Base-by-base conservation (phyloP, 2,797 vertebrate genomes). In the Anguilla anguilla region DNA sequence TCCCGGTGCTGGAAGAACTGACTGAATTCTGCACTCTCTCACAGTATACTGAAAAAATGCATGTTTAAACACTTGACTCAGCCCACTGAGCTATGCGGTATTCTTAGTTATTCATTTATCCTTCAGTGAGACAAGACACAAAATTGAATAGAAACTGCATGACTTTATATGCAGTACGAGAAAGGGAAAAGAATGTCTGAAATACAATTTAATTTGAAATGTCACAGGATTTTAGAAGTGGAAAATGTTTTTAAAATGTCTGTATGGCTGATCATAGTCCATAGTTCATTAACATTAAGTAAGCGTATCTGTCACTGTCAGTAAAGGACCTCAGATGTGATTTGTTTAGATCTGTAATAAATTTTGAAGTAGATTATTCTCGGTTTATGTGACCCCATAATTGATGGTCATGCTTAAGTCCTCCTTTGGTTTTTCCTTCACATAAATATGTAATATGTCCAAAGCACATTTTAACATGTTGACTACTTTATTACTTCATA, bases 111-210 rank as follows among this genome's bases (percentile, higher is more conserved):
- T 10, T 35, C 28, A 15, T 74, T 74, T 74, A 35, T 74, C 69
- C 7, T 74, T 74, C 17, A 22, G 69, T 9, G 2, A 31, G 28
- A 74, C 31, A 19, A 74, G 69, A 74, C 31, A 35, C 31, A 39
- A 10, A 74, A 74, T 74, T 74, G 69, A 74, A 74, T 35, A 28
- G 69, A 74, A 74, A 69, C 69, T 72, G 67, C 61, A 64, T 31
- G 31, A 13, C 28, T 31, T 28, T 35, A 74, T 74, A 31, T 31
- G n/a, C 31, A 15, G 28, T 74, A 1, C 9, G 28, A 35, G 69
- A 35, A 31, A 74, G n/a, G n/a, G 69, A 35, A 74, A 74, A 67
- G 22, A 67, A 67, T 67, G 10, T 35, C 13, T 74, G 69, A 35
- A 74, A 35, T 67, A 22, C n/a, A 67, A 9, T 67, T 67, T 74